phyloP scores from a whole-genome alignment of 2,888 invertebrate genomes.

The Polymixis flavicincta region DNA sequence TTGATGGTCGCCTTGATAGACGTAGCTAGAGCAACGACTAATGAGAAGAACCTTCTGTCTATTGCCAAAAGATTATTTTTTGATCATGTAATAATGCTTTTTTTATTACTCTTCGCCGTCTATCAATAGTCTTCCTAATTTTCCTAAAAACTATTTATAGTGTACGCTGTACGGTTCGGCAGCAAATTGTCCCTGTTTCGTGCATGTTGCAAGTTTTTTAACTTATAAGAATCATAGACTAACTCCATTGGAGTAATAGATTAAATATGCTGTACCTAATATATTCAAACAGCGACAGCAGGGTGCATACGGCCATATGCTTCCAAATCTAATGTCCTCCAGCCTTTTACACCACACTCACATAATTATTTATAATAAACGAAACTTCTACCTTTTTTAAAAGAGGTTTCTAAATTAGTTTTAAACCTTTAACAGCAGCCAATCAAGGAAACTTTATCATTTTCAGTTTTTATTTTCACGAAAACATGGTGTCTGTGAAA shows the following conservation, averaged over 20 bases:
- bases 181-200: neutral
- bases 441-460: constrained; percentile 22
- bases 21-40: neutral
- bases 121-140: neutral
- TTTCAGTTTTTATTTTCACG: constrained; percentile 47
- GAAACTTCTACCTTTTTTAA: constrained; percentile 6
- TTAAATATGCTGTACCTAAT: neutral
- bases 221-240: neutral
- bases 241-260: neutral
- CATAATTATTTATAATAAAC: neutral
- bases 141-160: neutral
- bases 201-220: neutral
- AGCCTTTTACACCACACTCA: neutral
- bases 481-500: constrained; percentile 36
- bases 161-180: neutral
- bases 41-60: neutral
- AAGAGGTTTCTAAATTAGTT: constrained; percentile 20
- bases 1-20: neutral
- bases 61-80: neutral
- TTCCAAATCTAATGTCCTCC: neutral
- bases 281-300: no score
- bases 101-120: neutral
- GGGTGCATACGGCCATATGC: neutral
- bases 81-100: neutral
- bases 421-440: constrained; percentile 24